These are phyloP conservation scores for Reinhardtius hippoglossoides DNA, from an alignment of 2,113 vertebrate species.

Conservation along the genomic window DNA sequence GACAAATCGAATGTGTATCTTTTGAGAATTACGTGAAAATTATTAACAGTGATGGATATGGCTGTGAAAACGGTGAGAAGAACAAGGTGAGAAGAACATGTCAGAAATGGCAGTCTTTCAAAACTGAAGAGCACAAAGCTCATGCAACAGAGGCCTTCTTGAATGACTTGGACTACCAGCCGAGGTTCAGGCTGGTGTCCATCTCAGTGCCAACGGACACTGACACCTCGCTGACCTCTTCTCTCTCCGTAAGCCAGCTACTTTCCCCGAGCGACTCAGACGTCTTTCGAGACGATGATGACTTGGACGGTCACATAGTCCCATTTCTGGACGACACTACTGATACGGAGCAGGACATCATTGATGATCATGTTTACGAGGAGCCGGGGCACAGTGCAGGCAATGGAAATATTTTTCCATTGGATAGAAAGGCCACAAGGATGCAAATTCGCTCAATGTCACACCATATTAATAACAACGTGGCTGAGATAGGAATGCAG, in stretches of 20 bases:
- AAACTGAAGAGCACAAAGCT: constrained; percentile 25
- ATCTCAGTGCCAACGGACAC: constrained; percentile 70
- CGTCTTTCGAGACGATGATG: constrained; percentile 62
- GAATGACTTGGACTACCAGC: constrained; percentile 52
- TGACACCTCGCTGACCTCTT: constrained; percentile 60
- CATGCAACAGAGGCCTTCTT: constrained; percentile 18
- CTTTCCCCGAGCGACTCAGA: constrained; percentile 58
- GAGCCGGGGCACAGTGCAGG: constrained; percentile 73
- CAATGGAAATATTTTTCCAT: constrained; percentile 73
- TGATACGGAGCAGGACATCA: constrained; percentile 70
- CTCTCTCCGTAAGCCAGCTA: constrained; percentile 64
- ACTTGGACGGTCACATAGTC: constrained; percentile 71
- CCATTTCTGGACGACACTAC: constrained; percentile 71
- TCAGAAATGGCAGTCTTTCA: constrained; percentile 34
- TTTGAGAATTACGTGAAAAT: constrained; percentile 58
- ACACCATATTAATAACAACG: constrained; percentile 77
- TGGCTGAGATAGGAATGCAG: constrained; percentile 85
- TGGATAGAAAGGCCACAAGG: constrained; percentile 77
- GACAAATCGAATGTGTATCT: constrained; percentile 37
- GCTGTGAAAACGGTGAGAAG: constrained; percentile 1
- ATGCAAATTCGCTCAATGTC: constrained; percentile 84
- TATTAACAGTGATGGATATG: constrained; percentile 19
- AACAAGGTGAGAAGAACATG: constrained; percentile 24
- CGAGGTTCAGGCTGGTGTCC: constrained; percentile 69
- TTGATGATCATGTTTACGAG: constrained; percentile 77